phyloP scores from a whole-genome alignment of 2,113 vertebrate genomes.

The Menidia beryllina region DNA sequence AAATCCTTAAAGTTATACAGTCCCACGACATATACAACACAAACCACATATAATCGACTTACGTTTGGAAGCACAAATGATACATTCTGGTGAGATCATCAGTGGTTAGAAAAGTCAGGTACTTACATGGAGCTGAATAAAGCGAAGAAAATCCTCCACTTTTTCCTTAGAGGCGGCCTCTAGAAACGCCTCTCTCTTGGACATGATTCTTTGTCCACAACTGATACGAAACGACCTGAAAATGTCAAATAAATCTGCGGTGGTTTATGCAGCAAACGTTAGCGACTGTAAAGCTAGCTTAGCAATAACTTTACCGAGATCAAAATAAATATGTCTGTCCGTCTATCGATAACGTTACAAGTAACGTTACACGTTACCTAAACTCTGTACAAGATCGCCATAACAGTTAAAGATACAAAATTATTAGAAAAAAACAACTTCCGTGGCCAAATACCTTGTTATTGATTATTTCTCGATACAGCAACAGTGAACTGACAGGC shows the following conservation, averaged over 20 bases:
- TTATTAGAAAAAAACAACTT: rapidly evolving
- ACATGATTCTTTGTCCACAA: constrained; percentile 66
- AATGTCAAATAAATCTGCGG: constrained; percentile 3
- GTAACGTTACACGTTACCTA: neutral
- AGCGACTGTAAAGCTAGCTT: rapidly evolving
- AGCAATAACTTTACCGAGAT: neutral
- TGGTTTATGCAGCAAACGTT: neutral
- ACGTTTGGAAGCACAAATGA: no score
- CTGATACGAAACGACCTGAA: neutral
- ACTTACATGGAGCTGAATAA: constrained; percentile 88
- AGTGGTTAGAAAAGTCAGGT: neutral
- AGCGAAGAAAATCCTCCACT: constrained; percentile 85
- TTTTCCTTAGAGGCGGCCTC: constrained; percentile 81
- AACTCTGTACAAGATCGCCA: rapidly evolving
- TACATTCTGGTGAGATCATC: neutral
- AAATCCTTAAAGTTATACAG: no score
- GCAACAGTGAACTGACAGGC: constrained; percentile 1
- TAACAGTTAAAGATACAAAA: rapidly evolving
- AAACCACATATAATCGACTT: neutral
- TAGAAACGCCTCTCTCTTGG: constrained; percentile 87
- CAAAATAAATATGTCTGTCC: constrained; percentile 53
- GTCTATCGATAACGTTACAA: neutral
- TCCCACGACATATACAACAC: no score
- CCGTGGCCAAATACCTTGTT: constrained; percentile 9
- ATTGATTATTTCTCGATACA: neutral